phyloP scores from a whole-genome alignment of 2,888 invertebrate genomes.

The Pammene aurita region DNA sequence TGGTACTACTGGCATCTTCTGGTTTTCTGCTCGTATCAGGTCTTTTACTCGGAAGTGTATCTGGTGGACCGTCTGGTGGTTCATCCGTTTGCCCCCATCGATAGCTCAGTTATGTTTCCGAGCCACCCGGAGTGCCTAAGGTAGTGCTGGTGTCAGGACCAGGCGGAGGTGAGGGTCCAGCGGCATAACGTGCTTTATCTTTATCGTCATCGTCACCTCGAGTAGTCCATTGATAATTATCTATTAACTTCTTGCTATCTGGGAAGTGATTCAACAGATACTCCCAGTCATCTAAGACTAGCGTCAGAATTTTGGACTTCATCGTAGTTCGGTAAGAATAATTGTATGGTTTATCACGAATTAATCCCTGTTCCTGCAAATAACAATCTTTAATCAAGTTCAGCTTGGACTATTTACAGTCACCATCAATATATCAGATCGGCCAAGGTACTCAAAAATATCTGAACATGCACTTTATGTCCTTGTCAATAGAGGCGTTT shows the following conservation, averaged over 20 bases:
- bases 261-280: conserved; percentile 67
- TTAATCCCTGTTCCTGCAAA: conserved; percentile 65
- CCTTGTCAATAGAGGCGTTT: too few relatives aligned
- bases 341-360: conserved; percentile 56
- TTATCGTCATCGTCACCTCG: conserved; percentile 44
- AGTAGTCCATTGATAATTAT: conserved; percentile 48
- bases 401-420: too few relatives aligned
- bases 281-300: conserved; percentile 64
- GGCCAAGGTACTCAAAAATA: too few relatives aligned
- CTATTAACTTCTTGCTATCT: conserved; percentile 55
- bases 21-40: background rate
- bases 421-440: too few relatives aligned
- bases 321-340: conserved; percentile 61
- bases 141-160: background rate
- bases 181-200: conserved; percentile 43
- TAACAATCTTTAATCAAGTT: background rate
- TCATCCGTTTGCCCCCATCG: background rate
- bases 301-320: conserved; percentile 65
- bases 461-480: too few relatives aligned
- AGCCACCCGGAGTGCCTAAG: background rate
- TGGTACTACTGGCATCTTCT: background rate
- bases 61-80: background rate
- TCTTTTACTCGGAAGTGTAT: background rate
- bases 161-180: conserved; percentile 27
- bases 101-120: background rate